phyloP scores from a whole-genome alignment of 1,140 invertebrate genomes.

The Ceratitis capitata region DNA sequence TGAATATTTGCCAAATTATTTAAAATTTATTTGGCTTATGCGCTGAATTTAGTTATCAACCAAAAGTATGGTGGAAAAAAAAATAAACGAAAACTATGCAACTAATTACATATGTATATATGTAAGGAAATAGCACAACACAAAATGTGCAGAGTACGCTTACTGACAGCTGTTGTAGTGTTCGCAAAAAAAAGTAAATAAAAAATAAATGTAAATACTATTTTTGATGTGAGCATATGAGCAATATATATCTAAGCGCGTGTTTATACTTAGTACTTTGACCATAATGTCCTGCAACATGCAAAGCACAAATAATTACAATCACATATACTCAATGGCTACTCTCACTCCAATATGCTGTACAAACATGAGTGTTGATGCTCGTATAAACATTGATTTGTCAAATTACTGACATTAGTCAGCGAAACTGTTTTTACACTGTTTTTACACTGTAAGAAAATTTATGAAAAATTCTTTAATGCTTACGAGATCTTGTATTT shows the following conservation, averaged over 20 bases:
- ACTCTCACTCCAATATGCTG: neutral
- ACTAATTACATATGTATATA: neutral
- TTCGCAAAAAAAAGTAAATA: neutral
- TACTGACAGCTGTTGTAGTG: neutral
- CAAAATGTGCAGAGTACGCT: neutral
- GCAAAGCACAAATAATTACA: neutral
- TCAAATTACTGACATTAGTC: neutral
- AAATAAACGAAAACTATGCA: neutral
- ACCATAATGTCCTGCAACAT: neutral
- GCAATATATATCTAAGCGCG: neutral
- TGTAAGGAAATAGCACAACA: neutral
- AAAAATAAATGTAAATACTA: neutral
- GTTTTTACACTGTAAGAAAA: neutral
- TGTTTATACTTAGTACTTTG: neutral
- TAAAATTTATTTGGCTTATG: conserved; percentile 1
- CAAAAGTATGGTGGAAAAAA: neutral
- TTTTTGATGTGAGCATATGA: neutral
- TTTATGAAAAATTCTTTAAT: neutral
- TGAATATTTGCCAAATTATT: neutral
- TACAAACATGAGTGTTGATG: no score
- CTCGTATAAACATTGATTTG: no score
- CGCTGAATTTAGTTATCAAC: neutral
- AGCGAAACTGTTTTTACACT: no score
- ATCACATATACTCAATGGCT: neutral
- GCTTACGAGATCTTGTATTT: no score